phyloP scores from a whole-genome alignment of 2,113 vertebrate genomes.

The Morphnarchus princeps region DNA sequence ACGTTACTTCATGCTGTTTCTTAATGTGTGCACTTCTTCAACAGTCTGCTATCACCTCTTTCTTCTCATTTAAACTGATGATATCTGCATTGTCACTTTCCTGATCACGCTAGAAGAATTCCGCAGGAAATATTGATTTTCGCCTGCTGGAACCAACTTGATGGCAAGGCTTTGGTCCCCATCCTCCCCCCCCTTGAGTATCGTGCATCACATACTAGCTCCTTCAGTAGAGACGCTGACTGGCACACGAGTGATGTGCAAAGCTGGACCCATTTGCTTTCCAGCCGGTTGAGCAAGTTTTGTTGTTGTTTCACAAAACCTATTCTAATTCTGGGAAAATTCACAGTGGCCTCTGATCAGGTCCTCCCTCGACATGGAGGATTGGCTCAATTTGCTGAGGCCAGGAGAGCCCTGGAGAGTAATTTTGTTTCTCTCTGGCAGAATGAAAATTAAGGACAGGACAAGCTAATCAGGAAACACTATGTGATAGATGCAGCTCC shows the following conservation, averaged over 20 bases:
- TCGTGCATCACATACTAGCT: not conserved
- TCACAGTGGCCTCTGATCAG: not conserved
- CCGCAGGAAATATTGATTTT: not conserved
- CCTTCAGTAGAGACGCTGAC: not conserved
- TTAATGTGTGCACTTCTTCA: not conserved
- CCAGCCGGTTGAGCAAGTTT: not conserved
- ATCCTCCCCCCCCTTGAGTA: fast-evolving
- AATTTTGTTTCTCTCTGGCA: not conserved
- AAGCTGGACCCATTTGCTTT: not conserved
- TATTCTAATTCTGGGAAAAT: not conserved
- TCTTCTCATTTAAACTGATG: not conserved
- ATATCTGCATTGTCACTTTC: not conserved
- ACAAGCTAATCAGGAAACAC: not conserved
- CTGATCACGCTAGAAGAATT: not conserved
- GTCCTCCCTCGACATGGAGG: not conserved
- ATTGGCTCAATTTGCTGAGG: not conserved
- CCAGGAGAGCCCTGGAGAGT: not conserved
- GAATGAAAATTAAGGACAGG: not conserved
- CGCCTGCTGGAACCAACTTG: not conserved
- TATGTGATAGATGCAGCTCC: not conserved
- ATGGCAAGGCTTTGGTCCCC: not conserved
- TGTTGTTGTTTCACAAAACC: not conserved
- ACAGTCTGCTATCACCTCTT: not conserved
- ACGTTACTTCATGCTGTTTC: not conserved
- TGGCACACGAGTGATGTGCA: not conserved